phyloP scores from a whole-genome alignment of 2,797 vertebrate species.

The Brachyrhaphis roseni region DNA sequence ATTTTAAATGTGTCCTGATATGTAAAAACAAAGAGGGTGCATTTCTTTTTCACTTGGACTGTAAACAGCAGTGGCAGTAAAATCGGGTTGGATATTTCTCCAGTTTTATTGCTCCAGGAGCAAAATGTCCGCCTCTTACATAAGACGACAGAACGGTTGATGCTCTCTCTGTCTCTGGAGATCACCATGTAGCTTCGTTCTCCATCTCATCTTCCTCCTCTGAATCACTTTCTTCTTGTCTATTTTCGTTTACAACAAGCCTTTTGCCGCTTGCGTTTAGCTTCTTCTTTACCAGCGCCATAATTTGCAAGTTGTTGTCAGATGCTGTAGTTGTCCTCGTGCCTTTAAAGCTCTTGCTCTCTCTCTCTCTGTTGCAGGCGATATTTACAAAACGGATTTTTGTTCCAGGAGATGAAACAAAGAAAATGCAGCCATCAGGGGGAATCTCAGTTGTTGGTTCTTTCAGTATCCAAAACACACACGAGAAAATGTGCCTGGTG shows the following conservation, averaged over 20 bases:
- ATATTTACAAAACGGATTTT: constrained; percentile 34
- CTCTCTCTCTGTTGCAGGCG: constrained; percentile 10
- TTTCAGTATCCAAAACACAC: constrained; percentile 7
- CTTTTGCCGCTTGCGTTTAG: constrained; percentile 32
- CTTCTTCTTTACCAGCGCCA: constrained; percentile 26
- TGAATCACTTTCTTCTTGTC: constrained; percentile 44
- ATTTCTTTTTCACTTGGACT: background rate
- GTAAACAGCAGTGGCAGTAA: background rate
- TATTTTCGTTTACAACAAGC: constrained; percentile 39
- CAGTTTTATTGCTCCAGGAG: constrained; percentile 9
- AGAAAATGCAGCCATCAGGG: background rate
- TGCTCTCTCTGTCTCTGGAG: constrained; percentile 40
- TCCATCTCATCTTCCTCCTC: constrained; percentile 51
- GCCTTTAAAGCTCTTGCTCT: constrained; percentile 32
- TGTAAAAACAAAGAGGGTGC: background rate
- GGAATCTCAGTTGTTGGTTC: background rate
- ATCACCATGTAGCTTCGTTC: constrained; percentile 25
- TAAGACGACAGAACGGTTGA: constrained; percentile 31
- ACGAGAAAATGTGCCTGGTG: constrained; percentile 7
- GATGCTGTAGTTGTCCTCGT: constrained; percentile 32
- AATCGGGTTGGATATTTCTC: constrained; percentile 2
- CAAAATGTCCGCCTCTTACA: constrained; percentile 29
- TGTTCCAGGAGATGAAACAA: constrained; percentile 33
- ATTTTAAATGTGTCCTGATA: background rate
- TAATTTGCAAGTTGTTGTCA: constrained; percentile 49